Evolutionary conservation across 35 echinoderm and acorn worm genomes (phyloP), one percentile per base, ranked within the genome.

Genomic region (Heliocidaris tuberculata): DNA sequence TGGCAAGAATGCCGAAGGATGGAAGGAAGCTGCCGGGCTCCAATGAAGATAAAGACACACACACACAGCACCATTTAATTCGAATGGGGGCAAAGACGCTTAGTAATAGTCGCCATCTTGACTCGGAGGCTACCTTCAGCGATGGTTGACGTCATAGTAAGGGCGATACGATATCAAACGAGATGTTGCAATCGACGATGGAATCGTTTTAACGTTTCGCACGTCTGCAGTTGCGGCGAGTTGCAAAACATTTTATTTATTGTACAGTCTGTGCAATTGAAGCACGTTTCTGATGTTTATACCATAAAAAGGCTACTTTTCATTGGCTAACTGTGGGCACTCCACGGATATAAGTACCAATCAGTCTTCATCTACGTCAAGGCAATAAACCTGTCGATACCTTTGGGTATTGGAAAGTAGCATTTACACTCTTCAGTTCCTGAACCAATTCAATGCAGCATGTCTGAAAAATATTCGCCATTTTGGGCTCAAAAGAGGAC

Each of bases 1-100:
- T 85, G 98, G 98, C 19, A 97, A 97, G 35, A 97, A 99, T 48
- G 97, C 98, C 0, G 93, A 95, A 29, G 97, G 98, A 17, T 99
- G 98, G 97, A 94, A 94, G 88, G 97, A 99, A 31, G 97, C 96
- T 12, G 98, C 97, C 8, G 95, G 95, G 9, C 16, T 96, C 0
- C 65, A 94, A 71, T 94, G 94, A 94, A 94, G 47, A 59, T 35
- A 15, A 42, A 10, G 2, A 10, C 50, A n/a, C 50, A 27, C 16
- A 3, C 6, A 47, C 19, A 24, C 47, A 15, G 29, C 9, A 32
- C 27, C 85, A 30, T 86, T 7, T 21, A 29, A 17, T 86, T 89
- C 16, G 31, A 89, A 89, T 32, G 87, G 11, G 4, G 42, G 24
- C 16, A 88, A 89, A 89, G 65, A 78, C 65, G 52, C 52, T 56